Evolutionary conservation across 2,888 invertebrate genomes (phyloP).

Genomic region (Odontothrips loti): DNA sequence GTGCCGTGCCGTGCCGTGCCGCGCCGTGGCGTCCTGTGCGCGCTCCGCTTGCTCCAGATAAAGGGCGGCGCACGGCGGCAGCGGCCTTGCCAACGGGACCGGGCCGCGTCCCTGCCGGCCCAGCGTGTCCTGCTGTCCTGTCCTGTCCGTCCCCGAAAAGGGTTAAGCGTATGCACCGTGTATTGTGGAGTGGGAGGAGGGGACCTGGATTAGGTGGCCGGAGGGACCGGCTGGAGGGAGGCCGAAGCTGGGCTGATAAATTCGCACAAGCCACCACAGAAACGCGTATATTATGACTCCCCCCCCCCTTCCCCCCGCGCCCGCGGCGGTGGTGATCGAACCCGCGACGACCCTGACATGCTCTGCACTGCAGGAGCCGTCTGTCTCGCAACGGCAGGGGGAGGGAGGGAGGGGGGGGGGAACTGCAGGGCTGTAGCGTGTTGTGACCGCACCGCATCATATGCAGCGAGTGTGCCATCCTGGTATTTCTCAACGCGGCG

Average conservation of each 20-base stretch:
- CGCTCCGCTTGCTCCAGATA: conserved; percentile 19
- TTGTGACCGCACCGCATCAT: not conserved
- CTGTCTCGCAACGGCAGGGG: too few relatives aligned
- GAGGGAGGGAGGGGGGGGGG: too few relatives aligned
- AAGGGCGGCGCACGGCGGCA: not conserved
- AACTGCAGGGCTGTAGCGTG: not conserved
- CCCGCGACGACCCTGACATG: too few relatives aligned
- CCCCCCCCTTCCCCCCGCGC: too few relatives aligned
- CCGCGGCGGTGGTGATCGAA: too few relatives aligned
- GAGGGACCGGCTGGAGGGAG: not conserved
- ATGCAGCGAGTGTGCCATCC: not conserved
- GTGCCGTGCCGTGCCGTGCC: conserved; percentile 8
- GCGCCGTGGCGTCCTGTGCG: not conserved
- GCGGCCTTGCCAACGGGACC: not conserved
- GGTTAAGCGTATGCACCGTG: conserved; percentile 19
- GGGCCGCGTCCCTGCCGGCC: not conserved
- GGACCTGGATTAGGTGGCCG: not conserved
- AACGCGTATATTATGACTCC: too few relatives aligned
- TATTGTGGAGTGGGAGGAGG: not conserved
- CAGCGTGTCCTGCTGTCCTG: not conserved
- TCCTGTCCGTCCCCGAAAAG: not conserved
- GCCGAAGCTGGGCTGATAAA: too few relatives aligned
- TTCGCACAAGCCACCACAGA: too few relatives aligned
- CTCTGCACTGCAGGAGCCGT: too few relatives aligned
- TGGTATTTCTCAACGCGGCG: not conserved